Evolutionary conservation across 1,140 invertebrate species (phyloP).

Genomic region (Zophobas atratus): DNA sequence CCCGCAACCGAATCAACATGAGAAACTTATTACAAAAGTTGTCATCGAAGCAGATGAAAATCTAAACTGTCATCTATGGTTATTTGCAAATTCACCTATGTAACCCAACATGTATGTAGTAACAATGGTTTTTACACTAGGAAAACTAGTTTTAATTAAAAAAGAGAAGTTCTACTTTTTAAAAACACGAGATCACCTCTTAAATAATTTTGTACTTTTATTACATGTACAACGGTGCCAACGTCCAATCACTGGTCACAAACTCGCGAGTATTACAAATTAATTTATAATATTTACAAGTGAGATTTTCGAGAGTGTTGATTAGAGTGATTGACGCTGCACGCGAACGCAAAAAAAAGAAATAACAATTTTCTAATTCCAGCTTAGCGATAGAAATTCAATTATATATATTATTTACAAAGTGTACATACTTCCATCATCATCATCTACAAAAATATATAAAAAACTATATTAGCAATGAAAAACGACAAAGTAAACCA

Average conservation of each 20-base stretch:
- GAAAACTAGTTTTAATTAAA: constrained; percentile 56
- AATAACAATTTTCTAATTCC: constrained; percentile 55
- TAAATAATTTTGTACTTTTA: constrained; percentile 66
- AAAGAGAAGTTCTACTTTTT: constrained; percentile 60
- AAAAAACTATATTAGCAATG: constrained; percentile 51
- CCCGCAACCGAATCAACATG: constrained; percentile 43
- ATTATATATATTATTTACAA: constrained; percentile 50
- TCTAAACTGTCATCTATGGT: constrained; percentile 48
- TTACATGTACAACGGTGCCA: constrained; percentile 48
- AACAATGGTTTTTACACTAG: constrained; percentile 37
- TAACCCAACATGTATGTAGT: constrained; percentile 51
- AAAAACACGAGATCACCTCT: constrained; percentile 63
- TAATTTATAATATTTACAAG: constrained; percentile 49
- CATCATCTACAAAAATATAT: constrained; percentile 54
- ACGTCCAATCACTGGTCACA: constrained; percentile 28
- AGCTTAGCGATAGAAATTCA: constrained; percentile 54
- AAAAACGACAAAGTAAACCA: constrained; percentile 46
- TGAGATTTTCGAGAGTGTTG: constrained; percentile 39
- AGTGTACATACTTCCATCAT: constrained; percentile 54
- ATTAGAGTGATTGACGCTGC: constrained; percentile 53
- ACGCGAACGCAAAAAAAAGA: constrained; percentile 46
- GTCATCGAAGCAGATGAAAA: constrained; percentile 7
- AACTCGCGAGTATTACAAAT: constrained; percentile 45
- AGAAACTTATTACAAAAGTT: constrained; percentile 41
- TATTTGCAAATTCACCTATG: constrained; percentile 51